Conservation (phyloP, 2,888 invertebrate species). For the Xylophagus ater region DNA sequence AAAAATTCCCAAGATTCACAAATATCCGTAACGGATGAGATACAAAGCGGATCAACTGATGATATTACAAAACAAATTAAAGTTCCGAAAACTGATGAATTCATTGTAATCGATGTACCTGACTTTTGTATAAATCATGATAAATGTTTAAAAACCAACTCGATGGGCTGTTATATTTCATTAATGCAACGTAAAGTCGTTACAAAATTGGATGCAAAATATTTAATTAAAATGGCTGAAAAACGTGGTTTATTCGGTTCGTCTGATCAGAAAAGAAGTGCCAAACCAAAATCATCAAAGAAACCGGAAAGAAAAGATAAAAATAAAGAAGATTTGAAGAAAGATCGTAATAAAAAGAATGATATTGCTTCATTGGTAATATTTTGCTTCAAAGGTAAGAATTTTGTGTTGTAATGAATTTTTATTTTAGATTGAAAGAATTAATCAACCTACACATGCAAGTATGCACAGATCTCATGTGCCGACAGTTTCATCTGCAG, state of each 20-base stretch:
- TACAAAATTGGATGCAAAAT: slow-evolving; percentile 66
- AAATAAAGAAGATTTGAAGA: slow-evolving; percentile 2
- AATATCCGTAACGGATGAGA: slow-evolving; percentile 1
- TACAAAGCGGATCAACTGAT: slow-evolving; percentile 1
- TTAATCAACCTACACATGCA: slow-evolving; percentile 29
- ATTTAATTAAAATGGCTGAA: slow-evolving; percentile 75
- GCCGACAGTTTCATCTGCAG: slow-evolving; percentile 25
- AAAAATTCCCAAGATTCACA: slow-evolving; percentile 10
- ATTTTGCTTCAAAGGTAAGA: too few relatives aligned
- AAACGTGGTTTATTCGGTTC: slow-evolving; percentile 64
- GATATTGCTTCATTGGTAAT: slow-evolving; percentile 19
- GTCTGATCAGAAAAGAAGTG: slow-evolving; percentile 33
- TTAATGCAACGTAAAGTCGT: slow-evolving; percentile 51
- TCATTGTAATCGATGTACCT: slow-evolving; percentile 51
- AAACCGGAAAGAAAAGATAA: slow-evolving; percentile 28
- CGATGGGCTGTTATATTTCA: slow-evolving; percentile 49
- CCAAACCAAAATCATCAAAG: slow-evolving; percentile 32
- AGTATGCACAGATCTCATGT: slow-evolving; percentile 30
- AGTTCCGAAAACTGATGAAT: slow-evolving; percentile 39
- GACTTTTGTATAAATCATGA: slow-evolving; percentile 45
- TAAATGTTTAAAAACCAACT: slow-evolving; percentile 37
- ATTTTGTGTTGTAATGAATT: neutral
- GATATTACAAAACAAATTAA: slow-evolving; percentile 12
- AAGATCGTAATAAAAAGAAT: slow-evolving; percentile 14
- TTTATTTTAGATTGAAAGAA: slow-evolving; percentile 21